Conservation (phyloP, 2,888 invertebrate genomes). For the Cataglyphis livida region DNA sequence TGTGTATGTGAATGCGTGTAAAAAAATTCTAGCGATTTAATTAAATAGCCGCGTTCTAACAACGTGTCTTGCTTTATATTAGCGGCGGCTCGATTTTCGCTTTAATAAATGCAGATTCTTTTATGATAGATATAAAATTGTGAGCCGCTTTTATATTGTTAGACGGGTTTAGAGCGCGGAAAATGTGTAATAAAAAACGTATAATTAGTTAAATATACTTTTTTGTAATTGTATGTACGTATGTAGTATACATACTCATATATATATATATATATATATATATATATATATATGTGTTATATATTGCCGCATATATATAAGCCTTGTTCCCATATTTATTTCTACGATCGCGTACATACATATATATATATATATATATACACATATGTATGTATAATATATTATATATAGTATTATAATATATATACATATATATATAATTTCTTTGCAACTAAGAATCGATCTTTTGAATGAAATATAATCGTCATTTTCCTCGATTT, state of each 20-base stretch:
- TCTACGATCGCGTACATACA: constrained; percentile 51
- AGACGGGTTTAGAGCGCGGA: constrained; percentile 23
- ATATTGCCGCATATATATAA: constrained; percentile 56
- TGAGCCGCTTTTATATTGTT: constrained; percentile 10
- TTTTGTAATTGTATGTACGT: constrained; percentile 69
- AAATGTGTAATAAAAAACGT: constrained; percentile 67
- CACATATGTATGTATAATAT: no score
- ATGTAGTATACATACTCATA: constrained; percentile 58
- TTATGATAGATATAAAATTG: constrained; percentile 17
- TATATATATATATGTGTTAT: constrained; percentile 51
- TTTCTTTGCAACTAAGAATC: constrained; percentile 57
- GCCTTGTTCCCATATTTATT: constrained; percentile 74
- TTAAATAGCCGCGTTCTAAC: constrained; percentile 50
- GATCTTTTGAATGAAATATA: constrained; percentile 25
- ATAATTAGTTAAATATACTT: constrained; percentile 55
- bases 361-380: not conserved
- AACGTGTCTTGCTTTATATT: not conserved
- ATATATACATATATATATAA: not conserved
- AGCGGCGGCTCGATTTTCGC: constrained; percentile 22
- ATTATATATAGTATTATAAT: not conserved
- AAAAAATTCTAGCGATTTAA: constrained; percentile 70
- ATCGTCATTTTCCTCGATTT: constrained; percentile 39
- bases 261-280: constrained; percentile 57
- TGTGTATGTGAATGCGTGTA: constrained; percentile 68
- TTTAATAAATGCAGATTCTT: constrained; percentile 26